Evolutionary conservation across 2,888 invertebrate species (phyloP), one percentile per base, ranked within the genome.

Genomic region (Nemoura dubitans): DNA sequence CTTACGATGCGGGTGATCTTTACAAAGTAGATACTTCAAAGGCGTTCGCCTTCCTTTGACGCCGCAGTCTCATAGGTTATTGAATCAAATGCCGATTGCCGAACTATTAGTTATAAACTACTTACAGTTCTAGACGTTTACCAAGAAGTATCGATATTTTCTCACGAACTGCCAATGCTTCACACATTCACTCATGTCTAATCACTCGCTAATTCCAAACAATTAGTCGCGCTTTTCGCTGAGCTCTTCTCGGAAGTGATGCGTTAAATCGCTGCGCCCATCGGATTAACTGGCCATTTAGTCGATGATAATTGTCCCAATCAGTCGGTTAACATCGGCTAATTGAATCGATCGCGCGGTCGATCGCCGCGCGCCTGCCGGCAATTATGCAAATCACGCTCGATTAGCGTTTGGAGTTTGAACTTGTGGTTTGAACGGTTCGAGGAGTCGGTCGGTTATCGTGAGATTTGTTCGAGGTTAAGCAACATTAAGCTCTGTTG

Each of bases 301-400:
- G 16, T 59, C 59, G 59, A 59, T 59, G 59, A 59, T 59, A 59
- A 59, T 59, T 59, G 59, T 59, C 59, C 59, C 59, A 59, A 59
- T 59, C 59, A 59, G 59, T 21, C 59, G 59, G 59, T 59, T 7
- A 59, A 59, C 59, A 59, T 10, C 16, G 21, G 59, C 59, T 59
- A 59, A 59, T 59, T 59, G 59, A 59, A 59, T 59, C 59, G 59
- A 59, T 59, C 59, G 59, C 36, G 36, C 36, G 36, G 36, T 59
- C 59, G 59, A 59, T 59, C 21, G 59, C 59, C 21, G 59, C 59
- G 21, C 59, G 59, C 59, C 59, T 59, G 21, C 21, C 59, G 59
- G 59, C 59, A 7, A 59, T 59, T 59, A 59, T 59, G 59, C 59
- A 59, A 59, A 59, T 59, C 59, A 59, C 59, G 59, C 59, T 14